These are phyloP conservation scores for Scylla paramamosain DNA, from an alignment of 1,140 invertebrate species.

Conservation along the genomic window DNA sequence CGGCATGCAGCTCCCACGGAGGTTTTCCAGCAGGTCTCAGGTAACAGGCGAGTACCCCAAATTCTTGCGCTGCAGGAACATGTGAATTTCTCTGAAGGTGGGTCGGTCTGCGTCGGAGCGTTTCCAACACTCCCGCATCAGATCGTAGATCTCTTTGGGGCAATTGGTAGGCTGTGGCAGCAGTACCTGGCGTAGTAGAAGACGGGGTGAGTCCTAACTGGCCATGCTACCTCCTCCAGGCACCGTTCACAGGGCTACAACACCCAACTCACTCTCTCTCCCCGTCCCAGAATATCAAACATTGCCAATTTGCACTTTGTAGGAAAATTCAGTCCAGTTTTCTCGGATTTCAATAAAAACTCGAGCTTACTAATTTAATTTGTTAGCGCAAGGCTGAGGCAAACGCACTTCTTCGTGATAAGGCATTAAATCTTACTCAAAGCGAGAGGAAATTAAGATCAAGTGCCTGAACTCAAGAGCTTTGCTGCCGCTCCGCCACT, in stretches of 20 bases:
- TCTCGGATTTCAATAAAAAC: not conserved
- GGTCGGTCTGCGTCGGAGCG: slow-evolving; percentile 85
- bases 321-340: not conserved
- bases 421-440: not conserved
- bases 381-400: not conserved
- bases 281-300: not conserved
- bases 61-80: slow-evolving; percentile 87
- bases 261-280: not conserved
- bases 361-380: not conserved
- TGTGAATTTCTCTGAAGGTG: slow-evolving; percentile 87
- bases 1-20: slow-evolving; percentile 48
- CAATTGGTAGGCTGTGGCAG: slow-evolving; percentile 83
- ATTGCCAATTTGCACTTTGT: not conserved
- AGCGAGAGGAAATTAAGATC: not conserved
- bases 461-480: not conserved
- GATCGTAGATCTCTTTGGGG: slow-evolving; percentile 86
- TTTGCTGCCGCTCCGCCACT: no score
- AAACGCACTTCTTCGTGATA: not conserved
- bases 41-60: slow-evolving; percentile 83
- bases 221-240: not conserved
- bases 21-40: slow-evolving; percentile 74
- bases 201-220: not conserved
- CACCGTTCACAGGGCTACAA: not conserved
- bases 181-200: slow-evolving; percentile 74
- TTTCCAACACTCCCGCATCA: slow-evolving; percentile 90